Evolutionary conservation across 2,888 invertebrate species (phyloP).

Genomic region (Drosophila koepferae): DNA sequence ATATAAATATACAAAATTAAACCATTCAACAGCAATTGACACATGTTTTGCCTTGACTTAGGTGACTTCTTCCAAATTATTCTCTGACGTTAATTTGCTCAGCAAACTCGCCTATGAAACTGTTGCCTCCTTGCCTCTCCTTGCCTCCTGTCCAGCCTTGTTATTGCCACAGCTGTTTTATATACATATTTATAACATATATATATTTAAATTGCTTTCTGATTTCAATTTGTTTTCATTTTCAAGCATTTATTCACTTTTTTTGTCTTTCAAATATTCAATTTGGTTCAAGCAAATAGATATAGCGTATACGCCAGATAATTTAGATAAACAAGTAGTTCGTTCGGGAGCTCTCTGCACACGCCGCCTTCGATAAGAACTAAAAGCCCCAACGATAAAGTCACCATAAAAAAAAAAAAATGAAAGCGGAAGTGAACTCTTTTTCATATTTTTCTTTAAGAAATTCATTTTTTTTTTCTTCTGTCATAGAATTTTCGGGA

Average conservation of each 20-base stretch:
- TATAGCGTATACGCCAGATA: slow-evolving; percentile 50
- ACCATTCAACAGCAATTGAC: slow-evolving; percentile 8
- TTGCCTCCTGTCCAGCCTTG: background rate
- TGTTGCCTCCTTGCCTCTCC: fast-evolving
- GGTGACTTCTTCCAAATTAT: slow-evolving; percentile 19
- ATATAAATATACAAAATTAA: background rate
- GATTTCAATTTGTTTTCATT: slow-evolving; percentile 33
- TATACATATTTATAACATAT: background rate
- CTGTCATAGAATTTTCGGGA: slow-evolving; percentile 37
- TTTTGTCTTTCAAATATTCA: slow-evolving; percentile 31
- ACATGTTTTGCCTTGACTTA: slow-evolving; percentile 31
- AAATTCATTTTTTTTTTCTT: background rate
- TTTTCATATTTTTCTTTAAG: slow-evolving; percentile 4
- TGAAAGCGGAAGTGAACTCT: slow-evolving; percentile 51
- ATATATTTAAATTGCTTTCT: slow-evolving; percentile 5
- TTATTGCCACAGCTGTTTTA: slow-evolving; percentile 65
- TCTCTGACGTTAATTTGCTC: slow-evolving; percentile 51
- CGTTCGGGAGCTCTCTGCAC: slow-evolving; percentile 6
- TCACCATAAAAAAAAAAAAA: background rate
- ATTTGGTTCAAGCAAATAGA: slow-evolving; percentile 66
- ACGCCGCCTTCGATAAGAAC: slow-evolving; percentile 45
- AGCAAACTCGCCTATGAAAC: background rate
- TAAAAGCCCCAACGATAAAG: slow-evolving; percentile 14
- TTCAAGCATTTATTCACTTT: slow-evolving; percentile 6
- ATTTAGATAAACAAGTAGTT: slow-evolving; percentile 67